Base-by-base conservation (phyloP, 2,797 vertebrate species). In the Distichodus sexfasciatus region DNA sequence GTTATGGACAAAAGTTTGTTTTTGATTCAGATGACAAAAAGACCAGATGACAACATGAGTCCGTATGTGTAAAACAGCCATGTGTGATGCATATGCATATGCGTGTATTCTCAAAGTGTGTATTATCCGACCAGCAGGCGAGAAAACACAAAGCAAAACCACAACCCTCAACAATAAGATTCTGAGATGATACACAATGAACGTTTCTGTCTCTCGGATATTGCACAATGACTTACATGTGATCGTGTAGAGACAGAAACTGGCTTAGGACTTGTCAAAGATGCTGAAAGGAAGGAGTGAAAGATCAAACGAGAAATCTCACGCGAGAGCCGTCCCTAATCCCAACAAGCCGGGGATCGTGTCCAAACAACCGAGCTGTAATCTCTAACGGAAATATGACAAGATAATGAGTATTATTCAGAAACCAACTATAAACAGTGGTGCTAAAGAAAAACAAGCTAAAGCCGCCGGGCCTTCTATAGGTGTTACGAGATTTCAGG, bases 121-220 rank as follows among this genome's bases (percentile, higher is more conserved):
- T 59, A 33, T 19, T 33, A 24, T 29, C 23, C 5, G 29, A 63
- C 59, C 59, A 44, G 50, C 57, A 5, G 59, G 31, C 31, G 46
- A 43, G 41, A 50, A 66, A 15, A 9, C 3, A 60, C 33, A 38
- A 4, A 43, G 21, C 60, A 47, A 40, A 41, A 62, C 26, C 33
- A 38, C 53, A 41, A 23, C 47, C 31, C 21, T 21, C 70, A 79
- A 81, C 81, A 80, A 86, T 43, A 35, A 62, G 19, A 79, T 74
- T 79, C 80, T 84, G 81, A 75, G 50, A 41, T 41, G 74, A 78
- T 5, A 24, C 19, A 68, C 62, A 75, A 58, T 71, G 41, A 76
- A 76, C 26, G 17, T 54, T 21, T 62, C 28, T 35, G 24, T 7
- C 57, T 41, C 21, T 12, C 26, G 17, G 31, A 66, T 7, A 23